Percentiles rank a stretch among this genome's conserved stretches.
phyloP scores from a whole-genome alignment of 2,888 invertebrate species.

The Venusia cambrica region DNA sequence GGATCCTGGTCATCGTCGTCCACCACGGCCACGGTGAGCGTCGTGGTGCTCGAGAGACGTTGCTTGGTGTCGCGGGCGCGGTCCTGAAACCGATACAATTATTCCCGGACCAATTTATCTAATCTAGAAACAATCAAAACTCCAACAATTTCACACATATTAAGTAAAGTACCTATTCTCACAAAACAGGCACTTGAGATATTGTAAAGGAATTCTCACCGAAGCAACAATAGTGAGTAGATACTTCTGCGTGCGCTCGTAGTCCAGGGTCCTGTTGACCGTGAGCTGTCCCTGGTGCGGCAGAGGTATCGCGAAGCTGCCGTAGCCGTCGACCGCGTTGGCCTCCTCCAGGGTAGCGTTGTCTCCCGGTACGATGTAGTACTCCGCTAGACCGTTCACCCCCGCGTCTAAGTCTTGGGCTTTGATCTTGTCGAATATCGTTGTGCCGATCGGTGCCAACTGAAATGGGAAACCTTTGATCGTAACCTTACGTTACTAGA shows the following conservation, averaged over 20 bases:
- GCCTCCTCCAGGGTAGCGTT: conserved; percentile 61
- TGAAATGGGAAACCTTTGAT: conserved; percentile 67
- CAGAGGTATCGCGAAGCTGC: conserved; percentile 90
- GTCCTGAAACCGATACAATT: no score
- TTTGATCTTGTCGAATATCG: conserved; percentile 90
- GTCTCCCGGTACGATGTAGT: conserved; percentile 88
- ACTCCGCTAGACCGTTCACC: conserved; percentile 93
- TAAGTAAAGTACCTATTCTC: no score
- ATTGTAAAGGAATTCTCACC: conserved; percentile 83
- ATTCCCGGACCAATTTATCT: no score
- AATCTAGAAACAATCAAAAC: no score
- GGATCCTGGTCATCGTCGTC: conserved; percentile 96
- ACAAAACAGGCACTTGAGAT: no score
- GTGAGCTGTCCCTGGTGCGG: conserved; percentile 95
- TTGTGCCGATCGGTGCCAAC: conserved; percentile 92
- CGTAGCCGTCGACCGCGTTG: conserved; percentile 88
- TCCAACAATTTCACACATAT: no score
- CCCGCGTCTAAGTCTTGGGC: conserved; percentile 93
- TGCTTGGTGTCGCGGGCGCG: conserved; percentile 89
- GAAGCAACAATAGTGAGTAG: conserved; percentile 93
- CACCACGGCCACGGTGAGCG: conserved; percentile 90
- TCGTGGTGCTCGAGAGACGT: conserved; percentile 91
- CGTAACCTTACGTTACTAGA: no score
- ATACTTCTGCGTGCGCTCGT: conserved; percentile 92
- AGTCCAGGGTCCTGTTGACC: conserved; percentile 92